These are phyloP conservation scores for Stichopus chloronotus DNA, from an alignment of 35 echinoderm and acorn worm genomes.

Conservation along the genomic window DNA sequence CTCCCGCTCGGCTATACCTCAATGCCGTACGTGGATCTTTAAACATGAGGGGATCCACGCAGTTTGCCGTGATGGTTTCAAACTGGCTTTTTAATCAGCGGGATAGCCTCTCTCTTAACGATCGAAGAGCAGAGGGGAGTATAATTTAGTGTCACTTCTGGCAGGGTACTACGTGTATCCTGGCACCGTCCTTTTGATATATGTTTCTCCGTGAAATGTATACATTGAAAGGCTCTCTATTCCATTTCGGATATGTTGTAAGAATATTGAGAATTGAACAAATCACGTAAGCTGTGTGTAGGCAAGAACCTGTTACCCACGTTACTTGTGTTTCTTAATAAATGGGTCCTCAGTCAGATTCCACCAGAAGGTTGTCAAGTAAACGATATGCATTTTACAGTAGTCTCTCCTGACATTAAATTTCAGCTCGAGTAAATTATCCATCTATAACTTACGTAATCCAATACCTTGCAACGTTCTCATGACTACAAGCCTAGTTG, in stretches of 20 bases:
- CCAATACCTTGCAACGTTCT: no score
- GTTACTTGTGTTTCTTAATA: no score
- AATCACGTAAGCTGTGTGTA: background rate
- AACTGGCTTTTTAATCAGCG: constrained; percentile 52
- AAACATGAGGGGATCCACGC: background rate
- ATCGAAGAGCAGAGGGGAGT: constrained; percentile 13
- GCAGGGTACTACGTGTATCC: constrained; percentile 31
- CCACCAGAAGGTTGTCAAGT: no score
- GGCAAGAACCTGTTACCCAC: no score
- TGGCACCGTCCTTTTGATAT: constrained; percentile 27
- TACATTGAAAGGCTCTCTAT: constrained; percentile 2
- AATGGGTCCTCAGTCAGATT: no score
- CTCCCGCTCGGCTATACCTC: background rate
- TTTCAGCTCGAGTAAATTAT: no score
- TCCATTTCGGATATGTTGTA: constrained; percentile 4
- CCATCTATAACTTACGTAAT: no score
- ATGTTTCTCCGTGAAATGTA: constrained; percentile 38
- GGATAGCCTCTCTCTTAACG: constrained; percentile 55
- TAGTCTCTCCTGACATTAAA: no score
- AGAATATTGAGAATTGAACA: constrained; percentile 19
- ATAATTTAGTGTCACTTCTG: constrained; percentile 48
- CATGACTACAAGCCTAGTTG: no score
- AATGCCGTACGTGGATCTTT: background rate
- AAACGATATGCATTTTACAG: no score
- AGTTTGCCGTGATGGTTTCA: constrained; percentile 45